Conservation (phyloP, 2,113 vertebrate species). For the Anhinga anhinga region DNA sequence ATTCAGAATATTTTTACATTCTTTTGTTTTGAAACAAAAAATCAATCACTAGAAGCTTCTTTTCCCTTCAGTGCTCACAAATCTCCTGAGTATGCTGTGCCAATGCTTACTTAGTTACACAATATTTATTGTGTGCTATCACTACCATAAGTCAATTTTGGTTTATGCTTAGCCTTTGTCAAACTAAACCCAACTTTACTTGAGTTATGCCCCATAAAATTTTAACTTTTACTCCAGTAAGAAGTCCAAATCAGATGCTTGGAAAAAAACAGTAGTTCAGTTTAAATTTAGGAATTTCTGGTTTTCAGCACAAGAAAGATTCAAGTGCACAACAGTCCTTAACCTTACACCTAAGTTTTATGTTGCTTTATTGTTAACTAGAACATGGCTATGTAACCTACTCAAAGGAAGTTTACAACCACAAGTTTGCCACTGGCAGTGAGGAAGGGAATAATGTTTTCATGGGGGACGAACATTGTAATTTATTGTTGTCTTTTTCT, state of each 20-base stretch:
- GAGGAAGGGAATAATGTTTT: background rate
- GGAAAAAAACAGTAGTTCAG: background rate
- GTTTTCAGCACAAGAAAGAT: background rate
- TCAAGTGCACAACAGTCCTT: background rate
- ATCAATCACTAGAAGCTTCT: background rate
- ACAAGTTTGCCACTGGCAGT: background rate
- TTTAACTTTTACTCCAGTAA: background rate
- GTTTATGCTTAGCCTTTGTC: background rate
- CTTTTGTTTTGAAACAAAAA: background rate
- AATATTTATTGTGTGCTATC: background rate
- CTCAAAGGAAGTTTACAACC: background rate
- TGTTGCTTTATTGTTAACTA: background rate
- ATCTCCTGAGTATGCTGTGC: background rate
- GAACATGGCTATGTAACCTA: background rate
- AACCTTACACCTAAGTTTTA: background rate
- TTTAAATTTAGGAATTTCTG: background rate
- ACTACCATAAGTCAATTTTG: no score
- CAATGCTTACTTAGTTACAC: background rate
- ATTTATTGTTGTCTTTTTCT: background rate
- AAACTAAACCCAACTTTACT: background rate
- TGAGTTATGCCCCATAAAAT: background rate
- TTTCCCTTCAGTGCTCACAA: background rate
- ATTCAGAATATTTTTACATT: background rate
- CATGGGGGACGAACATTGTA: background rate
- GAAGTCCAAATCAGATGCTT: background rate